Evolutionary conservation across 2,113 vertebrate species (phyloP).

Genomic region (Cariama cristata): DNA sequence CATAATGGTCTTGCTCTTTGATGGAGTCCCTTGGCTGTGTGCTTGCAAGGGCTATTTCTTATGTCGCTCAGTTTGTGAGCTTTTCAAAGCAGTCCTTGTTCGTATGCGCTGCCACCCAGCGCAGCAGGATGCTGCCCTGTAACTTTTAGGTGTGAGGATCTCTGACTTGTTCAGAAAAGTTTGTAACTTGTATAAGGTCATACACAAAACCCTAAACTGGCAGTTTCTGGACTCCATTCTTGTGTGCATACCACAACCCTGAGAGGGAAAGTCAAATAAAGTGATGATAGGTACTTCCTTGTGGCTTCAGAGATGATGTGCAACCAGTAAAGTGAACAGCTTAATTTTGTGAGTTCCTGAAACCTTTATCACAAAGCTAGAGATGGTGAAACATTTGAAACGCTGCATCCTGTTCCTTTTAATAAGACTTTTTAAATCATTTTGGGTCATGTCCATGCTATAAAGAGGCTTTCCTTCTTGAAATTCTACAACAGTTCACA

Average conservation of each 20-base stretch:
- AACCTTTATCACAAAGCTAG: neutral
- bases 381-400: constrained; percentile 36
- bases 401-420: constrained; percentile 42
- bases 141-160: neutral
- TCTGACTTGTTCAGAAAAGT: neutral
- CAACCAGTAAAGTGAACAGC: neutral
- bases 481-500: neutral
- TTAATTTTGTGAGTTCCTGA: constrained; percentile 19
- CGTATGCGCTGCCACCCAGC: neutral
- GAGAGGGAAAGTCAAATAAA: neutral
- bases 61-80: neutral
- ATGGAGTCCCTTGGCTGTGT: neutral
- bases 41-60: neutral
- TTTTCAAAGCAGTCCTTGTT: neutral
- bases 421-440: constrained; percentile 22
- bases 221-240: neutral
- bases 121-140: neutral
- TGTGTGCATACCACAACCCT: neutral
- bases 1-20: neutral
- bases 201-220: neutral
- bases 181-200: neutral
- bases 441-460: neutral
- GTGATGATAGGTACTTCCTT: constrained; percentile 48
- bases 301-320: neutral
- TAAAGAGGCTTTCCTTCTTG: neutral